Percentiles rank a stretch among this genome's conserved stretches.
Conservation (phyloP, 2,113 vertebrate species). For the Bubo bubo region DNA sequence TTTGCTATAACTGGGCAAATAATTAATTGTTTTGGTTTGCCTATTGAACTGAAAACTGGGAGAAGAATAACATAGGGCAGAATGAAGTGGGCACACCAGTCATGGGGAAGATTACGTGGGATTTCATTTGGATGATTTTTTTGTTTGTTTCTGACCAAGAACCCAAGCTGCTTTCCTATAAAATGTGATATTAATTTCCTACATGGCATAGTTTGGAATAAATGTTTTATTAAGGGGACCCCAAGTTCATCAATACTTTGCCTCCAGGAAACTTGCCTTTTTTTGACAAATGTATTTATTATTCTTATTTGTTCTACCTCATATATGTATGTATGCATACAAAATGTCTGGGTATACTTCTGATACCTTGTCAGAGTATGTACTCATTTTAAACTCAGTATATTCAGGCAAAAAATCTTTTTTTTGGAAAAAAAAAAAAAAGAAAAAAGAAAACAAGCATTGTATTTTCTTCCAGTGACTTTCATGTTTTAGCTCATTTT, state of each 20-base stretch:
- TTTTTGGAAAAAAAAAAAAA: background rate
- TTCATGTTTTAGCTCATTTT: background rate
- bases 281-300: background rate
- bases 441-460: background rate
- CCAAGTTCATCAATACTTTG: background rate
- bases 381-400: background rate
- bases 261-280: background rate
- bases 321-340: accelerated
- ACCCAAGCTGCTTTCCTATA: background rate
- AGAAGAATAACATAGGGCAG: background rate
- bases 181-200: background rate
- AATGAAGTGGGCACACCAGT: background rate
- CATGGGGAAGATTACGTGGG: background rate
- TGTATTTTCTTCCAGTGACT: background rate
- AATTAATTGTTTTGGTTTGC: background rate
- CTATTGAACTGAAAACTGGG: background rate
- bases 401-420: background rate
- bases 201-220: background rate
- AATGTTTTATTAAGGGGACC: background rate
- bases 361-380: background rate
- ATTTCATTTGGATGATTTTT: background rate
- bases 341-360: background rate
- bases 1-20: background rate
- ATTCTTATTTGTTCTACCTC: background rate
- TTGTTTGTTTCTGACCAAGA: background rate